Evolutionary conservation across 1,140 invertebrate genomes (phyloP).

Genomic region (Doryteuthis pealeii): DNA sequence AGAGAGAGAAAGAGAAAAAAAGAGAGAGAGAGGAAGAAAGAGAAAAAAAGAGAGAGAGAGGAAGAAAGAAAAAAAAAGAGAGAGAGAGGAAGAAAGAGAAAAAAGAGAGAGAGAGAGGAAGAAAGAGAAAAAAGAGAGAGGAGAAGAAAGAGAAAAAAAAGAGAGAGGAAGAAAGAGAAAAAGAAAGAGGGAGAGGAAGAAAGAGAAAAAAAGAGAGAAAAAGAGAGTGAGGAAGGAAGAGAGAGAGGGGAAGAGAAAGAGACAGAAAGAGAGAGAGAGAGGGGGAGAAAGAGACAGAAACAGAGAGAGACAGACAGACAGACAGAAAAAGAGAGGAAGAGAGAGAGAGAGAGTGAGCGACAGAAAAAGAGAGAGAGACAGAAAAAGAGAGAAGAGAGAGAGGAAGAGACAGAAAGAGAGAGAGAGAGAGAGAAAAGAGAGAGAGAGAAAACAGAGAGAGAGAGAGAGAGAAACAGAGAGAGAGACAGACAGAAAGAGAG

Average conservation of each 20-base stretch:
- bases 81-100: constrained; percentile 8
- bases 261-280: background rate
- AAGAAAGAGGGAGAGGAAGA: constrained; percentile 5
- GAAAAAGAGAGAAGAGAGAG: no score
- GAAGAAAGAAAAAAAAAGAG: constrained; percentile 1
- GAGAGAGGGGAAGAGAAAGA: constrained; percentile 15
- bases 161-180: background rate
- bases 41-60: background rate
- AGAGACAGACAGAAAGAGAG: no score
- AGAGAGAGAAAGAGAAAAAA: background rate
- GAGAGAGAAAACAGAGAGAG: no score
- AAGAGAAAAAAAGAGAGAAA: background rate
- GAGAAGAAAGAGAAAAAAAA: background rate
- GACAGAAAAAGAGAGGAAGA: constrained; percentile 18
- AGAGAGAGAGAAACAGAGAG: no score
- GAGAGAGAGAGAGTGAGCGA: no score
- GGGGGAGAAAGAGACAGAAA: constrained; percentile 18
- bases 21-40: background rate
- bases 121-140: background rate
- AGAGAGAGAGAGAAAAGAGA: no score
- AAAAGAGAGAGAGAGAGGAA: background rate
- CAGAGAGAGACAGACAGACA: constrained; percentile 19
- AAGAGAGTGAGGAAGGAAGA: background rate
- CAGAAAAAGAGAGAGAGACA: no score
- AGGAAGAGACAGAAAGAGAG: no score